Percentiles rank a stretch among this genome's conserved stretches.
Evolutionary conservation across 92 coral and sea anemone genomes (phyloP).

Genomic region (Phenganax stokvisi): DNA sequence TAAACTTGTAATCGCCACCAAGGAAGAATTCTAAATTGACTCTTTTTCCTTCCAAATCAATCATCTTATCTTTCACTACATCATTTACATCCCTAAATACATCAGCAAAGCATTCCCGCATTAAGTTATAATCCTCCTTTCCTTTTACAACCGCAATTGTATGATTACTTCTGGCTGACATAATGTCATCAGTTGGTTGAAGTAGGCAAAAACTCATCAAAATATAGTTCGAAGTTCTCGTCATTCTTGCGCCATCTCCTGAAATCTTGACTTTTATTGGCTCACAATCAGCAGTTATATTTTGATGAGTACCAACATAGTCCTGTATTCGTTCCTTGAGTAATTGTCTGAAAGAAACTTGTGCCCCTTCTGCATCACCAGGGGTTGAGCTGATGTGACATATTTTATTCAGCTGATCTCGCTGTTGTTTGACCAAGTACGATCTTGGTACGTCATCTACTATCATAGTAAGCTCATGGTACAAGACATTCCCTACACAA

Average conservation of each 20-base stretch:
- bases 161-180: slow-evolving; percentile 52
- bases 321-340: slow-evolving; percentile 30
- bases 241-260: slow-evolving; percentile 69
- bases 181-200: slow-evolving; percentile 48
- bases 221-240: slow-evolving; percentile 54
- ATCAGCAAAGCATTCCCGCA: slow-evolving; percentile 45
- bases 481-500: slow-evolving; percentile 57
- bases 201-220: slow-evolving; percentile 49
- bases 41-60: slow-evolving; percentile 31
- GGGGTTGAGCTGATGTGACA: slow-evolving; percentile 45
- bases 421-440: slow-evolving; percentile 39
- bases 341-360: slow-evolving; percentile 38
- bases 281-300: slow-evolving; percentile 15
- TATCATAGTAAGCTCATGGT: slow-evolving; percentile 52
- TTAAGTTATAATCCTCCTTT: slow-evolving; percentile 45
- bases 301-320: slow-evolving; percentile 19
- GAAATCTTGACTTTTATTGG: slow-evolving; percentile 53
- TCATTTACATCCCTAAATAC: slow-evolving; percentile 51
- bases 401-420: slow-evolving; percentile 27
- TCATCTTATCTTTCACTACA: slow-evolving; percentile 31
- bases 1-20: slow-evolving; percentile 56
- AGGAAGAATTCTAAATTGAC: slow-evolving; percentile 48
- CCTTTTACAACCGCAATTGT: slow-evolving; percentile 60
- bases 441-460: slow-evolving; percentile 51
- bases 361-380: slow-evolving; percentile 55